Percentiles rank a stretch among this genome's conserved stretches.
Evolutionary conservation across 2,888 invertebrate genomes (phyloP).

Genomic region (Priocnemis perturbator): DNA sequence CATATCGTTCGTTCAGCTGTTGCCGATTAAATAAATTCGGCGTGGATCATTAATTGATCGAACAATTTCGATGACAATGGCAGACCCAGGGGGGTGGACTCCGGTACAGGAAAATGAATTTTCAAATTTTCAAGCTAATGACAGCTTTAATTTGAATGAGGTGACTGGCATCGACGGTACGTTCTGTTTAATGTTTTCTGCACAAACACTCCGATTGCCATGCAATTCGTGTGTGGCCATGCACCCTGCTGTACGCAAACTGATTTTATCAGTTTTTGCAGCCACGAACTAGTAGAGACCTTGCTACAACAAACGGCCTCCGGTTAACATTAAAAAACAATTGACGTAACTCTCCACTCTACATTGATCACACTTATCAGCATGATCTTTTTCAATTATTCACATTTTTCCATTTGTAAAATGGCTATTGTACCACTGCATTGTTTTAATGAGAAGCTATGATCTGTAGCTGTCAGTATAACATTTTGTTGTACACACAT

Average conservation of each 20-base stretch:
- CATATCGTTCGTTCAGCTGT: slow-evolving; percentile 44
- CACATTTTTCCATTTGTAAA: too few species aligned
- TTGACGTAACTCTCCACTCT: too few species aligned
- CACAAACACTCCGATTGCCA: neutral
- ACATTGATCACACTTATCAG: too few species aligned
- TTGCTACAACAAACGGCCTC: too few species aligned
- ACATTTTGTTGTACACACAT: too few species aligned
- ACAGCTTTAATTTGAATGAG: slow-evolving; percentile 82
- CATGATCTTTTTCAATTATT: too few species aligned
- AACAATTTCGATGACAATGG: slow-evolving; percentile 61
- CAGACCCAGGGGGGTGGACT: slow-evolving; percentile 68
- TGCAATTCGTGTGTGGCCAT: neutral
- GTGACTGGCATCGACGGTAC: slow-evolving; percentile 84
- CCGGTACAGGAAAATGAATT: slow-evolving; percentile 70
- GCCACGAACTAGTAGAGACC: neutral
- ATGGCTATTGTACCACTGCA: too few species aligned
- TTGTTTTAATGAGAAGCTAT: too few species aligned
- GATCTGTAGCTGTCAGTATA: too few species aligned
- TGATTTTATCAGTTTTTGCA: slow-evolving; percentile 9
- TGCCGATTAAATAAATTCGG: slow-evolving; percentile 29
- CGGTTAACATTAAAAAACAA: too few species aligned
- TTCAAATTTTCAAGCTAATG: slow-evolving; percentile 75
- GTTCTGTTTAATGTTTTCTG: slow-evolving; percentile 46
- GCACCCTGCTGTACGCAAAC: too few species aligned
- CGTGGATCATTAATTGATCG: slow-evolving; percentile 51